Evolutionary conservation across 1,140 invertebrate species (phyloP).

Genomic region (Latrodectus geometricus): DNA sequence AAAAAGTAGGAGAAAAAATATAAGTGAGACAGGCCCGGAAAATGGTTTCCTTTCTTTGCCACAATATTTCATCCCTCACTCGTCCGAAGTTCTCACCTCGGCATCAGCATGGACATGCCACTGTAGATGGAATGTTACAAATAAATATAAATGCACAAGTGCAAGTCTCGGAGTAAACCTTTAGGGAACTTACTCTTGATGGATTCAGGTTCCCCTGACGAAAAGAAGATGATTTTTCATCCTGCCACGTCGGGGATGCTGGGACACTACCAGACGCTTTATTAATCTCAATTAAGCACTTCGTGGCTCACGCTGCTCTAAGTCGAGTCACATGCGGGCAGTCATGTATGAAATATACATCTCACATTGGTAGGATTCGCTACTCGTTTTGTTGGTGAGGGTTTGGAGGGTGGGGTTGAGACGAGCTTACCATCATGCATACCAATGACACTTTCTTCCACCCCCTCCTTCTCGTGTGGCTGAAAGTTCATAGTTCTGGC

Average conservation of each 20-base stretch:
- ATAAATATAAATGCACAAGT: slow-evolving; percentile 62
- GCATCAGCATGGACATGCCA: slow-evolving; percentile 49
- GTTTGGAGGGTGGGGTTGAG: not conserved
- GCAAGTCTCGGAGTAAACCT: slow-evolving; percentile 55
- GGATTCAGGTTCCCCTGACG: slow-evolving; percentile 60
- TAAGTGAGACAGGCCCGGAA: slow-evolving; percentile 37
- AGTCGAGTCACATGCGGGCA: slow-evolving; percentile 58
- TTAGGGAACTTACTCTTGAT: slow-evolving; percentile 56
- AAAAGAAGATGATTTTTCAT: slow-evolving; percentile 62
- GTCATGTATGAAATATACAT: slow-evolving; percentile 63
- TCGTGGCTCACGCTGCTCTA: slow-evolving; percentile 17
- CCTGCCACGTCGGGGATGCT: slow-evolving; percentile 57
- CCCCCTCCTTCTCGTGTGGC: slow-evolving; percentile 13
- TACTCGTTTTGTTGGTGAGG: slow-evolving; percentile 53
- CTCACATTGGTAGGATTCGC: slow-evolving; percentile 55
- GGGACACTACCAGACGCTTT: slow-evolving; percentile 52
- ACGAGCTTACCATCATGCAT: slow-evolving; percentile 45
- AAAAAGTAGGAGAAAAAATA: slow-evolving; percentile 19
- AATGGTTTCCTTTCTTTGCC: slow-evolving; percentile 48
- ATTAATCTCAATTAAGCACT: slow-evolving; percentile 62
- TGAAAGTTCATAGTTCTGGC: slow-evolving; percentile 50
- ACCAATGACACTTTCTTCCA: slow-evolving; percentile 54
- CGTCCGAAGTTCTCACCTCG: slow-evolving; percentile 58
- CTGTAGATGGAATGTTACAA: slow-evolving; percentile 56
- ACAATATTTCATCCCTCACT: slow-evolving; percentile 51